These are phyloP conservation scores for Drosophila affinis DNA, from an alignment of 2,888 invertebrate species.

Conservation along the genomic window DNA sequence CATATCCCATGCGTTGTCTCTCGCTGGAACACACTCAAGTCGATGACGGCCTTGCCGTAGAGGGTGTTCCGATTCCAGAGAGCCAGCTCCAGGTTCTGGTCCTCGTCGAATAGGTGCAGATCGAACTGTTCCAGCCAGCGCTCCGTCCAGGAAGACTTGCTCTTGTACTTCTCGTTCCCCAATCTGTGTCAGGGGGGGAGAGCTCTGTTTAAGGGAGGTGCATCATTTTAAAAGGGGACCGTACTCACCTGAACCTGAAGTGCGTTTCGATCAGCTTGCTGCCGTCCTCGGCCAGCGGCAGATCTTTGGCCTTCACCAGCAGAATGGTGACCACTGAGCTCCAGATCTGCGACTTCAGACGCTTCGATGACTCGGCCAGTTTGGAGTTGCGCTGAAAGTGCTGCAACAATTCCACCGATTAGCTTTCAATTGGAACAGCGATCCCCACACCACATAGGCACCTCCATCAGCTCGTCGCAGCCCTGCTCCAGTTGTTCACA, in stretches of 20 bases:
- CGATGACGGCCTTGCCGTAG: slow-evolving; percentile 90
- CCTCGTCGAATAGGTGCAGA: slow-evolving; percentile 97
- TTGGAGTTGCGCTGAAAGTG: slow-evolving; percentile 91
- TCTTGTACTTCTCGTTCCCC: slow-evolving; percentile 98
- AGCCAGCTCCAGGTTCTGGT: slow-evolving; percentile 95
- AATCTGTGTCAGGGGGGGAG: slow-evolving; percentile 86
- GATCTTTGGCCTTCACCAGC: slow-evolving; percentile 96
- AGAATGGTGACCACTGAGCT: slow-evolving; percentile 98
- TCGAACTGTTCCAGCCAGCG: slow-evolving; percentile 99
- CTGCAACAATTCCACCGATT: slow-evolving; percentile 83
- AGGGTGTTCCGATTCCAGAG: slow-evolving; percentile 87
- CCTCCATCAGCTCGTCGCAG: slow-evolving; percentile 71
- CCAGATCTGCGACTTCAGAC: slow-evolving; percentile 97
- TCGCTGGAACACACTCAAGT: slow-evolving; percentile 91
- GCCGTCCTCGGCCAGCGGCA: slow-evolving; percentile 94
- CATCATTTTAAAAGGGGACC: not conserved
- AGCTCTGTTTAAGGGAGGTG: not conserved
- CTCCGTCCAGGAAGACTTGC: slow-evolving; percentile 93
- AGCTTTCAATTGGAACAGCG: slow-evolving; percentile 25
- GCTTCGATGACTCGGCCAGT: slow-evolving; percentile 91
- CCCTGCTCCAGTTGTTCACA: slow-evolving; percentile 66
- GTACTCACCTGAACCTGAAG: slow-evolving; percentile 94
- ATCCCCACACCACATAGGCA: slow-evolving; percentile 29
- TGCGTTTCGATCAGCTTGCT: slow-evolving; percentile 94
- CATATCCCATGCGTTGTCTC: slow-evolving; percentile 96